Evolutionary conservation across 2,797 vertebrate species (phyloP).

Genomic region (Otolemur crassicaudatus): DNA sequence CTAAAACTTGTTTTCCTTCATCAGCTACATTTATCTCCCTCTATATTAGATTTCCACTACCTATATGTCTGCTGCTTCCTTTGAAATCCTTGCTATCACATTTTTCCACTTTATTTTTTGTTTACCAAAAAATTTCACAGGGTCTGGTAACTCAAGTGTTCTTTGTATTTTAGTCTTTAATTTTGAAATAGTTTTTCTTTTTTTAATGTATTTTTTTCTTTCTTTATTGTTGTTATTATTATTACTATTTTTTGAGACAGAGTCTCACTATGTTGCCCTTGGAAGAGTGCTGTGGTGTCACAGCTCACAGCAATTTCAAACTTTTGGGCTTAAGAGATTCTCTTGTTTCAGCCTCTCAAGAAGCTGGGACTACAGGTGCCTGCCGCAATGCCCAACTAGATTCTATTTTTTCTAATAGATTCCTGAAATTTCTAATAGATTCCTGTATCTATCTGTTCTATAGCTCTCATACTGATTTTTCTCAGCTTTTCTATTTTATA

Average conservation of each 20-base stretch:
- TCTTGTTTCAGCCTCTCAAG: too few relatives aligned
- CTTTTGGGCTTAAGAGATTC: too few relatives aligned
- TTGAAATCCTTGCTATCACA: not conserved
- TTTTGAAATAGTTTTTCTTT: slow-evolving; percentile 30
- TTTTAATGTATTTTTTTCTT: not conserved
- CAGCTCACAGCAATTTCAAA: too few relatives aligned
- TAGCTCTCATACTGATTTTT: not conserved
- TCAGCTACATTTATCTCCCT: not conserved
- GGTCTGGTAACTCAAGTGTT: not conserved
- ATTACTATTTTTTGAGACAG: too few relatives aligned
- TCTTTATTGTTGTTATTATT: too few relatives aligned
- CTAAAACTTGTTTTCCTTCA: not conserved
- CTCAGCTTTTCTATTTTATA: slow-evolving; percentile 23
- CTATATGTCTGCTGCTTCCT: not conserved
- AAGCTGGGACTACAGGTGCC: too few relatives aligned
- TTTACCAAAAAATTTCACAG: not conserved
- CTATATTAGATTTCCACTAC: not conserved
- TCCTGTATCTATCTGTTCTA: not conserved
- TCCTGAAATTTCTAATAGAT: too few relatives aligned
- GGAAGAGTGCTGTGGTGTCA: too few relatives aligned
- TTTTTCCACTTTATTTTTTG: slow-evolving; percentile 13
- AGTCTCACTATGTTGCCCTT: too few relatives aligned
- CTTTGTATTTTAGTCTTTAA: slow-evolving; percentile 14
- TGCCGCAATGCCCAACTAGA: not conserved
- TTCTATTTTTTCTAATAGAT: not conserved